A percentile compares a stretch with the other conserved stretches of the same genome.
Conservation (phyloP, 2,797 vertebrate genomes). For the Carcharodon carcharias region DNA sequence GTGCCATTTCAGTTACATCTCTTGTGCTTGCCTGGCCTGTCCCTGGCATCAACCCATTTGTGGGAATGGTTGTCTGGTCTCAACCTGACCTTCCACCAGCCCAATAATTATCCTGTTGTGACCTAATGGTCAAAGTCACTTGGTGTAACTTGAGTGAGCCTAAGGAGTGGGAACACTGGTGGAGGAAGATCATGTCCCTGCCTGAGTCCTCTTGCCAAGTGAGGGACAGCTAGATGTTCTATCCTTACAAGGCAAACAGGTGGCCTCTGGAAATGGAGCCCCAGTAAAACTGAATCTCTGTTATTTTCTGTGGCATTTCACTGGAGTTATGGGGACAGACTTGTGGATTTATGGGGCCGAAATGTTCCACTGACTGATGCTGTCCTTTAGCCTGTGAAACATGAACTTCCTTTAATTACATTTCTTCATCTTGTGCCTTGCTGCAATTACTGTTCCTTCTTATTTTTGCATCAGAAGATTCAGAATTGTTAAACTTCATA, state of each 20-base stretch:
- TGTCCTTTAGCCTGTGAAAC: not conserved
- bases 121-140: no score
- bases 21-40: not conserved
- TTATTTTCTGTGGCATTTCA: not conserved
- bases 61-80: not conserved
- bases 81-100: not conserved
- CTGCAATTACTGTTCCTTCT: not conserved
- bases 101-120: no score
- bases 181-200: not conserved
- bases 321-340: not conserved
- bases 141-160: not conserved
- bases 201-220: not conserved
- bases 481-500: not conserved
- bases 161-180: not conserved
- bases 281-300: no score
- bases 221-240: not conserved
- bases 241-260: not conserved
- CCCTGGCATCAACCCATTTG: not conserved
- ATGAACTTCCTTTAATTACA: not conserved
- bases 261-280: not conserved
- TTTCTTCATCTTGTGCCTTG: not conserved
- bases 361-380: not conserved
- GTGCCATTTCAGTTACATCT: not conserved
- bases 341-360: not conserved
- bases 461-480: not conserved